Conservation (phyloP, 1,140 invertebrate species). For the Wasmannia auropunctata region DNA sequence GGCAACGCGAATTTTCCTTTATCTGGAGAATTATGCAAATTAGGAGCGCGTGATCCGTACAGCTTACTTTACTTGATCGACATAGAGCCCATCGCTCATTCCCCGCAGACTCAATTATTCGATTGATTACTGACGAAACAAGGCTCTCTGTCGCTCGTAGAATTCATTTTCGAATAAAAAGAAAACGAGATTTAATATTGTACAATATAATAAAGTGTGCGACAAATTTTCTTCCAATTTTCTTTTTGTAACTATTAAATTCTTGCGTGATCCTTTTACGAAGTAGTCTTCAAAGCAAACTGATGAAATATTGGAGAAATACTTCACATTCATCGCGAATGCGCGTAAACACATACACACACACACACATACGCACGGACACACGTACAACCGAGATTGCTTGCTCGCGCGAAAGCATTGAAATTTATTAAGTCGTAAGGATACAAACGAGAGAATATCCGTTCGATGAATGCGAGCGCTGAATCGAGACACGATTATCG, state of each 20-base stretch:
- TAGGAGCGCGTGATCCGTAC: background rate
- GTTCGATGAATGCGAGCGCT: background rate
- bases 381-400: background rate
- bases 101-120: background rate
- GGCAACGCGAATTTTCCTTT: background rate
- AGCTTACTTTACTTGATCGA: constrained; percentile 14
- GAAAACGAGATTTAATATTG: background rate
- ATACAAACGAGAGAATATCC: constrained; percentile 36
- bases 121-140: background rate
- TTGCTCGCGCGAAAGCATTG: constrained; percentile 16
- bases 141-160: background rate
- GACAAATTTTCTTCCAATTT: background rate
- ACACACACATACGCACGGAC: background rate
- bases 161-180: background rate
- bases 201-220: background rate
- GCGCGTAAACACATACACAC: no score
- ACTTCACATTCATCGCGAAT: background rate
- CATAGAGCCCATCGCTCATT: constrained; percentile 18
- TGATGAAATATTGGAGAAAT: constrained; percentile 2
- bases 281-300: background rate
- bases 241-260: background rate
- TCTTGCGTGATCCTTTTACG: background rate
- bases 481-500: constrained; percentile 8
- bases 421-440: constrained; percentile 39
- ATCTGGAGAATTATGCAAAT: constrained; percentile 30